A percentile compares a stretch with the other conserved stretches of the same genome.
phyloP scores from a whole-genome alignment of 1,140 invertebrate species.

The Dendroctonus valens region DNA sequence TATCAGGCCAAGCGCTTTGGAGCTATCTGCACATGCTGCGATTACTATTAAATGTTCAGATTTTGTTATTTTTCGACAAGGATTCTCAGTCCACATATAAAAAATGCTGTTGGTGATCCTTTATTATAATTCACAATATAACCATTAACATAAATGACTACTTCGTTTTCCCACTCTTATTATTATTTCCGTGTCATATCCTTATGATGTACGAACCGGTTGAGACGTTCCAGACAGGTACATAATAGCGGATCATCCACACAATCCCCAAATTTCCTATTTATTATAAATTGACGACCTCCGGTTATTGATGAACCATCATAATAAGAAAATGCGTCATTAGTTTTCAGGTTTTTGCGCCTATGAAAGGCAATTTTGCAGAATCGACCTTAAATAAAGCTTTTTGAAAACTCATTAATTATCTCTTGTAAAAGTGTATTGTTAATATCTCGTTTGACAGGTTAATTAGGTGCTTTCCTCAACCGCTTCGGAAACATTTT shows the following conservation, averaged over 20 bases:
- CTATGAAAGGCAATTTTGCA: slow-evolving; percentile 5
- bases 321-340: slow-evolving; percentile 12
- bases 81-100: too few species aligned
- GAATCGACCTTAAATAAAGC: slow-evolving; percentile 9
- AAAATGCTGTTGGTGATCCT: slow-evolving; percentile 1
- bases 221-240: slow-evolving; percentile 10
- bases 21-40: too few species aligned
- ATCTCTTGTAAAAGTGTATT: slow-evolving; percentile 16
- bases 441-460: slow-evolving; percentile 10
- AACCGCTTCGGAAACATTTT: slow-evolving; percentile 12
- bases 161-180: slow-evolving; percentile 5
- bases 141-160: slow-evolving; percentile 9
- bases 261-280: slow-evolving; percentile 12
- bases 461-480: slow-evolving; percentile 15
- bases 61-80: too few species aligned
- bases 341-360: slow-evolving; percentile 18
- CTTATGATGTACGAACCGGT: background rate
- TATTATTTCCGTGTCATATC: slow-evolving; percentile 6
- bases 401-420: slow-evolving; percentile 20
- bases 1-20: too few species aligned
- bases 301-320: slow-evolving; percentile 16
- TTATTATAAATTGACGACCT: slow-evolving; percentile 15
- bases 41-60: too few species aligned
- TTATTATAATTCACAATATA: slow-evolving; percentile 14
- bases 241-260: slow-evolving; percentile 4